phyloP scores from a whole-genome alignment of 2,113 vertebrate genomes.

The Nerophis ophidion region DNA sequence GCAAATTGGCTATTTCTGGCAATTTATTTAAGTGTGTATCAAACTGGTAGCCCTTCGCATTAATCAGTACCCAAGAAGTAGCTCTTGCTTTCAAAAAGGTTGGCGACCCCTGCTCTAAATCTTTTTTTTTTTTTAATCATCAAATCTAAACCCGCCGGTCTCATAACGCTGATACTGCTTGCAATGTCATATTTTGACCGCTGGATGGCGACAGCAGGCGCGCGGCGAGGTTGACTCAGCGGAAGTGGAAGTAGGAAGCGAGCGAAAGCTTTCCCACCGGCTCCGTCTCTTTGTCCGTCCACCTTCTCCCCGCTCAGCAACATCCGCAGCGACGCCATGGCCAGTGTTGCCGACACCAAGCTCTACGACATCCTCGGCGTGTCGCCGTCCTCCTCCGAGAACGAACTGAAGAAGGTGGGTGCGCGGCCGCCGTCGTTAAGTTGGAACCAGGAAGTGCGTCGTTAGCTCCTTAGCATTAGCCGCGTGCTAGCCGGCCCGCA shows the following conservation, averaged over 20 bases:
- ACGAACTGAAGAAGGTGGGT: slow-evolving; percentile 89
- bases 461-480: slow-evolving; percentile 12
- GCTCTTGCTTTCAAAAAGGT: too few species aligned
- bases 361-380: slow-evolving; percentile 92
- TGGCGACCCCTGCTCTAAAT: too few species aligned
- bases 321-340: slow-evolving; percentile 73
- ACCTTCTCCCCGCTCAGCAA: slow-evolving; percentile 35
- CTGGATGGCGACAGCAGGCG: slow-evolving; percentile 36
- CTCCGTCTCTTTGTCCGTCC: slow-evolving; percentile 60
- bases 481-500: slow-evolving; percentile 21
- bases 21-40: too few species aligned
- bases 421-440: background rate
- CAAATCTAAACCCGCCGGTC: background rate
- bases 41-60: too few species aligned
- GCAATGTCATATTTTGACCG: background rate
- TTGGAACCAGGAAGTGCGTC: slow-evolving; percentile 48
- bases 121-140: too few species aligned
- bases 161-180: background rate
- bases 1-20: too few species aligned
- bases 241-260: slow-evolving; percentile 30
- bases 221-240: background rate
- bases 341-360: slow-evolving; percentile 86
- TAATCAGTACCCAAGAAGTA: too few species aligned
- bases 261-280: slow-evolving; percentile 45
- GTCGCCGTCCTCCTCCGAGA: slow-evolving; percentile 82